Percentiles rank a stretch among this genome's conserved stretches.
Evolutionary conservation across 1,140 invertebrate species (phyloP).

Genomic region (Charaxes varanes): DNA sequence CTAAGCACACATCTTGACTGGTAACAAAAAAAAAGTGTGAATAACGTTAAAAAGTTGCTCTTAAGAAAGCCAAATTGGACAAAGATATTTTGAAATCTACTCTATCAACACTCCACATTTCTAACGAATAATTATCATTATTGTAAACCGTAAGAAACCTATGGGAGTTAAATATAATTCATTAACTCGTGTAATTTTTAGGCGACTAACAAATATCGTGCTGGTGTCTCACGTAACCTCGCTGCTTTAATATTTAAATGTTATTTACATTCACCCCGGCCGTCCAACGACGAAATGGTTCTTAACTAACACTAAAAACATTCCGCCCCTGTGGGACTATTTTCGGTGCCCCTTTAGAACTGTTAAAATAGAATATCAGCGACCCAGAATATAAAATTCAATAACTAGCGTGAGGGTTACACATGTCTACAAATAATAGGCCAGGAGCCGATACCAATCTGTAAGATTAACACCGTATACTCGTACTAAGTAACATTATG

Average conservation of each 20-base stretch:
- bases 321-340: conserved; percentile 42
- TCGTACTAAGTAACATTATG: not conserved
- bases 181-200: not conserved
- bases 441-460: not conserved
- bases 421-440: conserved; percentile 22
- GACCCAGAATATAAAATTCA: conserved; percentile 52
- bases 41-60: no score
- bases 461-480: not conserved
- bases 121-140: no score
- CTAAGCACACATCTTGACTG: no score
- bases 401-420: conserved; percentile 35
- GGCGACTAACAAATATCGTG: conserved; percentile 9
- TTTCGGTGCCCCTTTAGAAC: conserved; percentile 45
- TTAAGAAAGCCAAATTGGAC: no score
- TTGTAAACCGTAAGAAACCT: no score
- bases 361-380: conserved; percentile 54
- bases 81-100: no score
- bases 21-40: no score
- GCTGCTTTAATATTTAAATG: conserved; percentile 57
- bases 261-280: conserved; percentile 57
- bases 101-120: no score
- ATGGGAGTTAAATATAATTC: no score
- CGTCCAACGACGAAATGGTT: conserved; percentile 37
- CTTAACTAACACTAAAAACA: conserved; percentile 53
- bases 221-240: conserved; percentile 12